These are phyloP conservation scores for Pelobates cultripes DNA, from an alignment of 2,797 vertebrate species.

Conservation along the genomic window DNA sequence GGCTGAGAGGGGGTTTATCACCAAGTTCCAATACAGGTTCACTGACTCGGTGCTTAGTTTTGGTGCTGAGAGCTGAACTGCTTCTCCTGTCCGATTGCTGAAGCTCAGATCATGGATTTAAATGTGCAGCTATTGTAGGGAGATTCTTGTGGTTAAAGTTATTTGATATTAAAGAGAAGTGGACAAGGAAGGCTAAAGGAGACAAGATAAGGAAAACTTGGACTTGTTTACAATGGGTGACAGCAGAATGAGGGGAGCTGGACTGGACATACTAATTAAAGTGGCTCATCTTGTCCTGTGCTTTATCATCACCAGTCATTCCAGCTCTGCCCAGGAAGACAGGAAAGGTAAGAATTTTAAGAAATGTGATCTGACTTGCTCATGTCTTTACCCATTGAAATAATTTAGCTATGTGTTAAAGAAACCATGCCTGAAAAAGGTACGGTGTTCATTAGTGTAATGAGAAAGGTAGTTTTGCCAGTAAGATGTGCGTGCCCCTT, in stretches of 20 bases:
- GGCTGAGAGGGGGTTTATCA: neutral
- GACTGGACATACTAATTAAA: neutral
- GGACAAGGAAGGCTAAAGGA: neutral
- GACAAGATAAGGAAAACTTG: neutral
- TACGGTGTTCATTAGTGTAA: neutral
- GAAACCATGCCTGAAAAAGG: too few relatives aligned
- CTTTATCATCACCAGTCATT: constrained; percentile 57
- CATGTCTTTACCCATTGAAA: neutral
- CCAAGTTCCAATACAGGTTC: neutral
- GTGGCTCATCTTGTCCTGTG: constrained; percentile 53
- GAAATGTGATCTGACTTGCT: neutral
- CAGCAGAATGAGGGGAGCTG: constrained; percentile 4
- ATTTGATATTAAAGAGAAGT: neutral
- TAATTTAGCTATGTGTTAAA: neutral
- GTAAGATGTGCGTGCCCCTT: neutral
- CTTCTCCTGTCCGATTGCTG: neutral
- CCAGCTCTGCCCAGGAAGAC: constrained; percentile 62
- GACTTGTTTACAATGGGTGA: neutral
- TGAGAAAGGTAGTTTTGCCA: neutral
- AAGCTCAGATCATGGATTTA: constrained; percentile 3
- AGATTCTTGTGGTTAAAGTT: neutral
- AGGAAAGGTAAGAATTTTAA: constrained; percentile 65
- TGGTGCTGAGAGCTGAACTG: neutral
- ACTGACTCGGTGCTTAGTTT: neutral
- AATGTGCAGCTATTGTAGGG: neutral